Evolutionary conservation across 1,140 invertebrate genomes (phyloP), one percentile per base, ranked within the genome.

Genomic region (Hesperophylax magnus): DNA sequence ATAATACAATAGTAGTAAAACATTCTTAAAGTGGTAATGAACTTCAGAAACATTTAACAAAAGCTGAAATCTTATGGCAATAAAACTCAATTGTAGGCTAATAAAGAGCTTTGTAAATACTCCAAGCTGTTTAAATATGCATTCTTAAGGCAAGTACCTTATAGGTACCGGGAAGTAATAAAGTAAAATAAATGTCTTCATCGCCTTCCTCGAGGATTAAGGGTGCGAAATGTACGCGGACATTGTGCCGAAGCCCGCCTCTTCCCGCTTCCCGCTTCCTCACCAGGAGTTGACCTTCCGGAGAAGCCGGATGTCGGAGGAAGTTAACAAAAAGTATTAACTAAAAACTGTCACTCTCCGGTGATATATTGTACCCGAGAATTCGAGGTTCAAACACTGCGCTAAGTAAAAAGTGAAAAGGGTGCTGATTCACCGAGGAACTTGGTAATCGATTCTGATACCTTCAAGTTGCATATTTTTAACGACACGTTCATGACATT

Each of bases 171-270:
- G 81, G 76, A 83, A 81, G 79, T 67, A 69, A 83, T 81, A 81
- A 83, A 83, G 79, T 81, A 83, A 83, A 81, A 65, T 67, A 83
- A 83, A 83, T 74, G 82, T 76, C 79, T 83, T 81, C 79, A 83
- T 83, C 79, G 79, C 79, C 79, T 34, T 78, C 56, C 65, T 60
- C 27, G 39, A 47, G 39, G 9, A 47, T 47, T 18, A 27, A 76
- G 60, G 61, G 54, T 65, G 74, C 22, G 78, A 53, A 83, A 72
- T 53, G 74, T 60, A 76, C 54, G 76, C 75, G 77, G 65, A 82
- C 58, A 79, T 76, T 72, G 75, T 65, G 24, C 53, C 31, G 65
- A 67, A 75, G 31, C 56, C 31, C 18, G 60, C 52, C 27, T 9
- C 65, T 71, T 60, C 75, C 69, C 69, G 78, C 76, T 79, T 79